Percentiles rank a stretch among this genome's conserved stretches.
These are phyloP conservation scores for Caenorhabditis auriculariae DNA, from an alignment of 2,888 invertebrate genomes.

Conservation along the genomic window DNA sequence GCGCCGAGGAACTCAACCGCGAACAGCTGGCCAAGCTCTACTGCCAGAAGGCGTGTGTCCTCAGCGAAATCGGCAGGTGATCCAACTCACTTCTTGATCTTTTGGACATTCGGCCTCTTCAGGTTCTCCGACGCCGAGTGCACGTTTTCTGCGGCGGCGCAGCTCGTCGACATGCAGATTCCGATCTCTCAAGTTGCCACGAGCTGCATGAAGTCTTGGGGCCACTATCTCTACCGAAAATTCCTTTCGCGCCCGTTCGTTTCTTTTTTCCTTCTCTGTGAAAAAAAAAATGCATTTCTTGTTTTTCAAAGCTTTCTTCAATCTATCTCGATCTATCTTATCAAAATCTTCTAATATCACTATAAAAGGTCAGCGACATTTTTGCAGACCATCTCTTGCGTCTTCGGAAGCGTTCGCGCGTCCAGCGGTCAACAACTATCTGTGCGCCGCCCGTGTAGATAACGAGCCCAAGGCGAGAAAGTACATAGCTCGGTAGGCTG, in stretches of 20 bases:
- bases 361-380: neutral
- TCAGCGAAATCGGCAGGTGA: neutral
- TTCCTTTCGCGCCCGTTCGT: conserved; percentile 22
- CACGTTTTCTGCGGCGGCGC: conserved; percentile 24
- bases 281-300: neutral
- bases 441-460: conserved; percentile 45
- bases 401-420: conserved; percentile 7
- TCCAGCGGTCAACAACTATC: conserved; percentile 43
- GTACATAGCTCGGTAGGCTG: conserved; percentile 33
- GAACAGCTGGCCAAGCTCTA: conserved; percentile 29
- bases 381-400: neutral
- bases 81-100: neutral
- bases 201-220: conserved; percentile 35
- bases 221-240: conserved; percentile 25
- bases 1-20: conserved; percentile 19
- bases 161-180: conserved; percentile 13
- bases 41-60: conserved; percentile 17
- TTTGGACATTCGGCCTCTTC: conserved; percentile 5
- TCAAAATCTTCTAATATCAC: neutral
- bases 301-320: neutral
- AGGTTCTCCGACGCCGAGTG: conserved; percentile 20
- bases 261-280: neutral
- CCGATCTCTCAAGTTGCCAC: neutral
- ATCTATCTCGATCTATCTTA: neutral
- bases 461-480: conserved; percentile 44